phyloP scores from a whole-genome alignment of 2,797 vertebrate genomes.

The Darevskia mixta region DNA sequence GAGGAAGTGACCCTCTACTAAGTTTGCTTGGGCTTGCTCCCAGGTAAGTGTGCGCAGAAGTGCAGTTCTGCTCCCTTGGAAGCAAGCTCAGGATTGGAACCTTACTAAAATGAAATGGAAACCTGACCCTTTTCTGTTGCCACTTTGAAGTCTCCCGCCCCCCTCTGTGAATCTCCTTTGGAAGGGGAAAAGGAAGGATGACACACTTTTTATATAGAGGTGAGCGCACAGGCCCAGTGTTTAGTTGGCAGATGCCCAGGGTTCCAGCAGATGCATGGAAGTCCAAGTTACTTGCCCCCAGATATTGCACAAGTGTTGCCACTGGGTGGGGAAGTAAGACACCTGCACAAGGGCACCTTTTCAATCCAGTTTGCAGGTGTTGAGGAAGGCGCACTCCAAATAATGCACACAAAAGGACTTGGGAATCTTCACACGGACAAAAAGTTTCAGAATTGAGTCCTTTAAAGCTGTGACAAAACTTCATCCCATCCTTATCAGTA shows the following conservation, averaged over 20 bases:
- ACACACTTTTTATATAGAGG: not conserved
- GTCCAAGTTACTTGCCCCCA: too few relatives aligned
- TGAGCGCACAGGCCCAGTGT: not conserved
- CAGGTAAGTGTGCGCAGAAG: not conserved
- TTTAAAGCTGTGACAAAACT: not conserved
- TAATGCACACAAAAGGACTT: not conserved
- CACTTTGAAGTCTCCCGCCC: too few relatives aligned
- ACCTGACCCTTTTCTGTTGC: not conserved
- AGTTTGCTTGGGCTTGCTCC: too few relatives aligned
- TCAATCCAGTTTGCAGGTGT: not conserved
- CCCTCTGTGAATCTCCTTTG: too few relatives aligned
- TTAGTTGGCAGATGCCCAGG: not conserved
- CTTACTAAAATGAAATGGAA: not conserved
- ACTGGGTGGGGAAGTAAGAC: not conserved
- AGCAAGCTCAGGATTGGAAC: too few relatives aligned
- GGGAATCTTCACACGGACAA: not conserved
- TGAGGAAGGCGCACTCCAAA: too few relatives aligned
- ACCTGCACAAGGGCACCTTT: not conserved
- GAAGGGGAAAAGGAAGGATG: too few relatives aligned
- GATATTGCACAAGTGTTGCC: too few relatives aligned
- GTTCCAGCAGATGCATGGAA: not conserved
- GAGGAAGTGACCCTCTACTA: not conserved
- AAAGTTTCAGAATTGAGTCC: not conserved
- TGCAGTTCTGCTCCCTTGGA: not conserved
- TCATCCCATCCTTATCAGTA: not conserved